Evolutionary conservation across 2,797 vertebrate genomes (phyloP), one percentile per base, ranked within the genome.

Genomic region (Lemur catta): DNA sequence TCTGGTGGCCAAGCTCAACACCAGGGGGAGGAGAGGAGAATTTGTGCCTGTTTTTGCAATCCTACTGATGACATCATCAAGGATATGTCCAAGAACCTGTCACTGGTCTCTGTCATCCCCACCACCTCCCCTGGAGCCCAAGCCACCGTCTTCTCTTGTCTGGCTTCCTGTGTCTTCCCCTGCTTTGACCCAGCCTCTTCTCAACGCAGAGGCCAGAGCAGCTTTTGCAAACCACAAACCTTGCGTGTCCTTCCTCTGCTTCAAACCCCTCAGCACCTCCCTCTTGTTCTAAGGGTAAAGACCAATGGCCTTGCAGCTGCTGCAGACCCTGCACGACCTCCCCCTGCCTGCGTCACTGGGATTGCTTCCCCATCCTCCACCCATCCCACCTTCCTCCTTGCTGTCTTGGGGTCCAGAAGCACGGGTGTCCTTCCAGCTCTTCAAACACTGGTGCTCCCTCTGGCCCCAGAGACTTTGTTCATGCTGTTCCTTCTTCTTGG

Each of bases 231-330:
- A 75, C 35, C 8, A 1, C 33, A 81, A 38, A 17, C 0, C 7
- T 92, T 26, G 4, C 0, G 11, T 28, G 18, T 38, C 30, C n/a
- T 13, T 85, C 41, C 52, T 57, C 35, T 72, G 18, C 52, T 74
- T n/a, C 26, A 69, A 81, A 91, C 2, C n/a, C 41, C 46, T 71
- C 22, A 3, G 2, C 41, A 41, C 5, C 15, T 88, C 43, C 46
- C 33, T 69, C 24, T 76, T 61, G 1, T 84, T 84, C 22, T 2
- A 20, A 95, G 30, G 2, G 48, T 11, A 15, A 43, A 72, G 65
- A 18, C 26, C 30, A n/a, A 26, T 18, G 76, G 28, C 6, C 43
- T 18, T 18, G 6, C 0, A 0, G 0, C 2, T 28, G 20, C 35
- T n/a, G 8, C 12, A 43, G 43, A 12, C 17, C 67, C 24, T 9